A percentile compares a stretch with the other conserved stretches of the same genome.
Conservation (phyloP, 2,888 invertebrate species). For the Hemaris fuciformis region DNA sequence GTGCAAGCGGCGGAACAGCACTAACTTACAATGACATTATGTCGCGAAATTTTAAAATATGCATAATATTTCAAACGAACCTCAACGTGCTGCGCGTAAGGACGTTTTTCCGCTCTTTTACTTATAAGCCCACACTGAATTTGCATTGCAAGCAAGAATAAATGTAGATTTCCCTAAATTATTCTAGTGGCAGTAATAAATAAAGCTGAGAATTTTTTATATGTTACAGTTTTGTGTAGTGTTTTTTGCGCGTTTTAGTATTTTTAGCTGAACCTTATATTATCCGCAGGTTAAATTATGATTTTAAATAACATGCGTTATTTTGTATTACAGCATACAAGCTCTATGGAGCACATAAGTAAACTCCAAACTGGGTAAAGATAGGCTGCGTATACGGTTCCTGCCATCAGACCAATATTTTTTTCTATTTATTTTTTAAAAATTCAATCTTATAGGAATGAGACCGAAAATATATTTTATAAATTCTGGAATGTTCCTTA, state of each 20-base stretch:
- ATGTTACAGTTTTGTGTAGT: background rate
- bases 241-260: background rate
- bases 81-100: background rate
- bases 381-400: no score
- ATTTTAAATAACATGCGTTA: no score
- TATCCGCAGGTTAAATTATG: no score
- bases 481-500: no score
- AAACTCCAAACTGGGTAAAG: no score
- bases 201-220: background rate
- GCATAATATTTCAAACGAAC: slow-evolving; percentile 26
- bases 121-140: background rate
- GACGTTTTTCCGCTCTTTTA: background rate
- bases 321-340: no score
- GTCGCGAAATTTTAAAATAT: slow-evolving; percentile 24
- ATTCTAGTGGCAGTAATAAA: background rate
- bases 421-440: no score
- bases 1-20: background rate
- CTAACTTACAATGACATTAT: slow-evolving; percentile 14
- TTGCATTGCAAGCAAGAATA: slow-evolving; percentile 6
- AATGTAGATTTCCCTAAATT: background rate
- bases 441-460: no score
- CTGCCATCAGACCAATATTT: no score
- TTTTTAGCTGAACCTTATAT: no score
- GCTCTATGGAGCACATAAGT: no score
- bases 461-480: no score